Evolutionary conservation across 2,888 invertebrate genomes (phyloP).

Genomic region (Kuschelorhynchus macadamiae): DNA sequence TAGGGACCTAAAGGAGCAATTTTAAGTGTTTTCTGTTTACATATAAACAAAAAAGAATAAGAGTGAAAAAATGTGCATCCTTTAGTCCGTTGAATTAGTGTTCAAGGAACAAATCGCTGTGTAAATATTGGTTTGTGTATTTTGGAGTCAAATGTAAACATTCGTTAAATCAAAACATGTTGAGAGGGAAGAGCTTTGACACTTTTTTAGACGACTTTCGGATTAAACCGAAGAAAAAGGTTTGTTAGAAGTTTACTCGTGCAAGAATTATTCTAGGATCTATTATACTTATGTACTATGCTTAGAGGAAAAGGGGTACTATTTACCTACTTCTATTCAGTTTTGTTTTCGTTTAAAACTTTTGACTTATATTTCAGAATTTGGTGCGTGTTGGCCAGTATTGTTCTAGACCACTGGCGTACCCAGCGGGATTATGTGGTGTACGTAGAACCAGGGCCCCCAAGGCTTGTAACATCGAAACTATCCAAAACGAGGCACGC

Average conservation of each 20-base stretch:
- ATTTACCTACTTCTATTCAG: too few species aligned
- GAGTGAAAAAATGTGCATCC: not conserved
- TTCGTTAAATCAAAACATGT: conserved; percentile 20
- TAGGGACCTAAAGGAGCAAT: not conserved
- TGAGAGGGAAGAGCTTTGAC: conserved; percentile 44
- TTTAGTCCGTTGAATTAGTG: conserved; percentile 19
- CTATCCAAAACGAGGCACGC: too few species aligned
- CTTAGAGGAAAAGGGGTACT: too few species aligned
- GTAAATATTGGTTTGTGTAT: not conserved
- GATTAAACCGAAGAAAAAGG: conserved; percentile 40
- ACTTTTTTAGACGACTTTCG: conserved; percentile 44
- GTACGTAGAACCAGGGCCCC: too few species aligned
- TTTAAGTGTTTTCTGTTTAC: conserved; percentile 14
- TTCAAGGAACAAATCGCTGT: conserved; percentile 1
- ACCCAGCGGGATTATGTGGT: too few species aligned
- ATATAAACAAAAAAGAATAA: not conserved
- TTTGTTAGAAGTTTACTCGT: conserved; percentile 14
- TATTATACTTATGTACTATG: too few species aligned
- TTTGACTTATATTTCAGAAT: too few species aligned
- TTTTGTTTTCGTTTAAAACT: too few species aligned
- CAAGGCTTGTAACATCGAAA: too few species aligned
- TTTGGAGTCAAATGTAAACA: conserved; percentile 26
- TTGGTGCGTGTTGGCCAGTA: not conserved
- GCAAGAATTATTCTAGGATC: too few species aligned
- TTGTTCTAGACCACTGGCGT: too few species aligned